Evolutionary conservation across 2,888 invertebrate genomes (phyloP).

Genomic region (Icerya purchasi): DNA sequence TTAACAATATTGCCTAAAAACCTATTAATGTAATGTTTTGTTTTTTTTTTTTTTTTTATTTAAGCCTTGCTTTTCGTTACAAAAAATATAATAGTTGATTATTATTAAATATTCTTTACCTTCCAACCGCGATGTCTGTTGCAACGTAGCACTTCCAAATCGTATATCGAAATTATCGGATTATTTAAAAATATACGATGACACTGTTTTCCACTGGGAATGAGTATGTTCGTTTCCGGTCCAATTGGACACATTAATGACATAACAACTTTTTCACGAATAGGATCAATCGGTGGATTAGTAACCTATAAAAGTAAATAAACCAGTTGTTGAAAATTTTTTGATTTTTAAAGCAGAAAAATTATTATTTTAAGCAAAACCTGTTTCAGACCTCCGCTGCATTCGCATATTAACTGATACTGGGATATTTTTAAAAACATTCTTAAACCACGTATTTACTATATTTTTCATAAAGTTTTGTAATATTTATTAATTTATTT

Average conservation of each 20-base stretch:
- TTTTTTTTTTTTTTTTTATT: no score
- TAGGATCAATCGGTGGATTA: conserved; percentile 98
- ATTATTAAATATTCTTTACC: conserved; percentile 25
- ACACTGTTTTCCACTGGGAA: conserved; percentile 67
- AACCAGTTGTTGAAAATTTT: not conserved
- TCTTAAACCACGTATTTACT: no score
- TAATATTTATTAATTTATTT: no score
- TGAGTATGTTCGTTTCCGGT: conserved; percentile 81
- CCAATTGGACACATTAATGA: conserved; percentile 92
- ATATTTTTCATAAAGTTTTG: no score
- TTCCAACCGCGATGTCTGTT: conserved; percentile 74
- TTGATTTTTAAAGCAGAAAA: not conserved
- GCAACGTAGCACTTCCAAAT: conserved; percentile 66
- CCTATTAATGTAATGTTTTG: no score
- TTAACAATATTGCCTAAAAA: no score
- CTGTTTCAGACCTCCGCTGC: no score
- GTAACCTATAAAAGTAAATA: conserved; percentile 39
- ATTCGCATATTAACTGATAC: no score
- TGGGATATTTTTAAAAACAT: no score
- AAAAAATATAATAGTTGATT: no score
- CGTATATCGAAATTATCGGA: conserved; percentile 79
- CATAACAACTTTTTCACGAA: conserved; percentile 97
- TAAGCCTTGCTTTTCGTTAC: no score
- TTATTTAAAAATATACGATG: conserved; percentile 81
- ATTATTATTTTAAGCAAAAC: no score